Conservation (phyloP, 2,113 vertebrate genomes). For the Melanostigma gelatinosum region DNA sequence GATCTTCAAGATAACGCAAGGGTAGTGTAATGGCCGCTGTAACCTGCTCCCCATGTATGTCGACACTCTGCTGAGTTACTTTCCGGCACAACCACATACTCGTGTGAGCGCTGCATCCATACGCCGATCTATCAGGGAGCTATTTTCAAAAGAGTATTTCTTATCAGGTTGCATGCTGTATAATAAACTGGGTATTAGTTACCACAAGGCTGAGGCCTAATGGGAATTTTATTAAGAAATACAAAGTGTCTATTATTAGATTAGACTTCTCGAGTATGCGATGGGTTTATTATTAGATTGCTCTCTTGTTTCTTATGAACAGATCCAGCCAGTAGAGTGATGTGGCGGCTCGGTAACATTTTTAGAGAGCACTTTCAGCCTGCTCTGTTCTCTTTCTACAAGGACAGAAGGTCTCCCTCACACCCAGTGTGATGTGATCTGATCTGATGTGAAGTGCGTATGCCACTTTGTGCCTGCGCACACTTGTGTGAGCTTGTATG, state of each 20-base stretch:
- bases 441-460: conserved; percentile 72
- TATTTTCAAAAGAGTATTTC: conserved; percentile 28
- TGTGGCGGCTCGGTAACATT: conserved; percentile 42
- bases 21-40: conserved; percentile 29
- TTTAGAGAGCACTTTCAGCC: conserved; percentile 62
- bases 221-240: conserved; percentile 44
- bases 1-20: conserved; percentile 42
- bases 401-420: conserved; percentile 77
- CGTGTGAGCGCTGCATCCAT: conserved; percentile 9
- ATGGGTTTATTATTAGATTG: conserved; percentile 51
- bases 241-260: conserved; percentile 49
- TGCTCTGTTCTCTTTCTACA: conserved; percentile 60
- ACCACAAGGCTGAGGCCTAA: conserved; percentile 27
- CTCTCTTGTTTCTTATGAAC: conserved; percentile 40
- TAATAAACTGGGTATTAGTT: background rate
- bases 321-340: conserved; percentile 30
- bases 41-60: conserved; percentile 18
- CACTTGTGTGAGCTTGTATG: background rate
- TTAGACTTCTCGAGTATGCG: conserved; percentile 9
- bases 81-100: conserved; percentile 20
- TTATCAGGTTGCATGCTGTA: conserved; percentile 9
- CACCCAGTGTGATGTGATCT: conserved; percentile 70
- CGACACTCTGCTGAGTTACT: conserved; percentile 42
- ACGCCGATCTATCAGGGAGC: conserved; percentile 10
- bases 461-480: conserved; percentile 55